Evolutionary conservation across 2,113 vertebrate genomes (phyloP).

Genomic region (Leucosticte australis): DNA sequence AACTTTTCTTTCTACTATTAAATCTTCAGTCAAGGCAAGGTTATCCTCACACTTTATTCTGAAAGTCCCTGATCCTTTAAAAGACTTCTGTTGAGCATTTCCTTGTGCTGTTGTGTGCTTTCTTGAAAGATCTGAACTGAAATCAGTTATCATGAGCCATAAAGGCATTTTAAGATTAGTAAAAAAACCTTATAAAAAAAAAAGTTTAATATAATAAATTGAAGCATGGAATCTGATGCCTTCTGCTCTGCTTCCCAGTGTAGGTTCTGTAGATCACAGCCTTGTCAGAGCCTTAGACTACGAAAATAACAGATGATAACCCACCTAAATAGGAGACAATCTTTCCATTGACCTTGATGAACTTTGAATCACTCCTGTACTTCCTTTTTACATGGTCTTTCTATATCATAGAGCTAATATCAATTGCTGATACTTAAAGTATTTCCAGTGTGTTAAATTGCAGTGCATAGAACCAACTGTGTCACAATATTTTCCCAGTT

Average conservation of each 20-base stretch:
- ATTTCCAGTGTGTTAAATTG: background rate
- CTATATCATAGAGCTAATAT: background rate
- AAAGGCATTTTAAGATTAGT: background rate
- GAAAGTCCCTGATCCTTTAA: background rate
- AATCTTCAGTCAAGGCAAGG: background rate
- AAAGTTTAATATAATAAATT: background rate
- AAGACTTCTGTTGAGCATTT: background rate
- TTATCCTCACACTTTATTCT: background rate
- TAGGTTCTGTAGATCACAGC: background rate
- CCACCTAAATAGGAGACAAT: background rate
- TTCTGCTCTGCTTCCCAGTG: background rate
- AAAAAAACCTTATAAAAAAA: background rate
- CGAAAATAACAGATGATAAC: background rate
- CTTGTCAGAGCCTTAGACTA: background rate
- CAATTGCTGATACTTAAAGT: background rate
- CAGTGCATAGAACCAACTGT: background rate
- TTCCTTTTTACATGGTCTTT: background rate
- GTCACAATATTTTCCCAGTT: background rate
- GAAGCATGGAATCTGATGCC: background rate
- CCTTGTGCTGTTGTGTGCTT: background rate
- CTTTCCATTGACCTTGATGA: background rate
- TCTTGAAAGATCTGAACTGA: background rate
- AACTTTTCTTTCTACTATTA: background rate
- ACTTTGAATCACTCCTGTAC: background rate
- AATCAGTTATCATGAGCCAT: background rate